Base-by-base conservation (phyloP, 2,113 vertebrate species). In the Macrotis lagotis region DNA sequence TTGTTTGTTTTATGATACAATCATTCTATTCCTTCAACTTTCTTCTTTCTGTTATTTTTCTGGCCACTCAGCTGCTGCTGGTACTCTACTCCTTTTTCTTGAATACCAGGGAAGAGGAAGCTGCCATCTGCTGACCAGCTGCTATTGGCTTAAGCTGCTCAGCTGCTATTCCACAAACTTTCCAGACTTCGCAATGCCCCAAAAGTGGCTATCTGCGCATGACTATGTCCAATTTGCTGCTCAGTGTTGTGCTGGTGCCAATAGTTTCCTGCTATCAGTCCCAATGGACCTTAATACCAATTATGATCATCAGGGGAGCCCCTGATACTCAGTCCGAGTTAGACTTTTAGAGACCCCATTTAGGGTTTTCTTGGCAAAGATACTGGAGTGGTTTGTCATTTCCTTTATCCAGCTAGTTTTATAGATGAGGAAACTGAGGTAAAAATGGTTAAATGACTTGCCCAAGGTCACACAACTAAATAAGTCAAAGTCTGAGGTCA, bases 1-100 rank as follows among this genome's bases (percentile, higher is more conserved):
- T 96, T 49, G 94, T 93, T 90, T 96, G 96, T 48, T 94, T 96
- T 94, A 83, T 91, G 89, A 93, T 88, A 47, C 22, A 92, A 94
- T 26, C 25, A 91, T 44, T n/a, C 25, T 92, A 91, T 52, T 96
- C 51, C 55, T 37, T 94, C 51, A n/a, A 55, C 49, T 51, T 91
- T 48, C n/a, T 91, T 96, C 92, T 89, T 90, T 83, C 90, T 90
- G 83, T 49, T 14, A 93, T 92, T 90, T 25, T n/a, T n/a, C n/a
- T 49, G 94, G 66, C 88, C 90, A 95, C 37, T 37, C 59, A 44
- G 66, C 5, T 95, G 53, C 48, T 95, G 44, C 48, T 89, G 91
- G 49, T 66, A 94, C 92, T 93, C 31, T 53, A 50, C 53, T 31
- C 28, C 25, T 31, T 93, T 88, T 25, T 4, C 48, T 37, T 31